These are phyloP conservation scores for Agrypnia vestita DNA, from an alignment of 1,140 invertebrate genomes.

Conservation along the genomic window DNA sequence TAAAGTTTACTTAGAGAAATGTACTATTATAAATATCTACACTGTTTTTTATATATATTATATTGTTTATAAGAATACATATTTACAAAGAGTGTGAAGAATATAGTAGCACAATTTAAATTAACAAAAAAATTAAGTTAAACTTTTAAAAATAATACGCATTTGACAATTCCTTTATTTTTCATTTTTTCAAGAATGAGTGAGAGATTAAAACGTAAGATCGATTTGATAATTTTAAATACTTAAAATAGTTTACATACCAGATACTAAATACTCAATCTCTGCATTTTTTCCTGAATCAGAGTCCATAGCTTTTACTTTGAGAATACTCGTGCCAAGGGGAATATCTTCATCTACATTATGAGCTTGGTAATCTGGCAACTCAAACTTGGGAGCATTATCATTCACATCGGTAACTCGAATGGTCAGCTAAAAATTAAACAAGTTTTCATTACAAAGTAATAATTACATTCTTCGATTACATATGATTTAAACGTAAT, in stretches of 20 bases:
- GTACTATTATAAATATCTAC: too few relatives aligned
- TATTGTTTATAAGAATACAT: too few relatives aligned
- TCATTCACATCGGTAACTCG: constrained; percentile 96
- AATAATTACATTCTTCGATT: not conserved
- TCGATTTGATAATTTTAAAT: too few relatives aligned
- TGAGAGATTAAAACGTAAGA: too few relatives aligned
- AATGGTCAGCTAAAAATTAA: constrained; percentile 83
- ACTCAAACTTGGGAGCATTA: constrained; percentile 94
- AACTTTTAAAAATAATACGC: not conserved
- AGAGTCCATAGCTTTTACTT: constrained; percentile 93
- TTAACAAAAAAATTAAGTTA: not conserved
- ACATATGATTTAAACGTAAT: too few relatives aligned
- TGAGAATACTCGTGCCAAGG: constrained; percentile 90
- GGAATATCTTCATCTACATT: constrained; percentile 96
- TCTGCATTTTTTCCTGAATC: constrained; percentile 95
- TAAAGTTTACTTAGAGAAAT: too few relatives aligned
- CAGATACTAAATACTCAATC: constrained; percentile 91
- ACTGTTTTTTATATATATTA: too few relatives aligned
- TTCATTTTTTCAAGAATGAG: too few relatives aligned
- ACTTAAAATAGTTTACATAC: constrained; percentile 57
- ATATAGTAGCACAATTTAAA: not conserved
- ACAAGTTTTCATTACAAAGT: not conserved
- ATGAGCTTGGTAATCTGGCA: constrained; percentile 96
- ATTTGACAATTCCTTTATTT: too few relatives aligned
- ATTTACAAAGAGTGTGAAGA: too few relatives aligned